Evolutionary conservation across 2,797 vertebrate genomes (phyloP).

Genomic region (Gila robusta): DNA sequence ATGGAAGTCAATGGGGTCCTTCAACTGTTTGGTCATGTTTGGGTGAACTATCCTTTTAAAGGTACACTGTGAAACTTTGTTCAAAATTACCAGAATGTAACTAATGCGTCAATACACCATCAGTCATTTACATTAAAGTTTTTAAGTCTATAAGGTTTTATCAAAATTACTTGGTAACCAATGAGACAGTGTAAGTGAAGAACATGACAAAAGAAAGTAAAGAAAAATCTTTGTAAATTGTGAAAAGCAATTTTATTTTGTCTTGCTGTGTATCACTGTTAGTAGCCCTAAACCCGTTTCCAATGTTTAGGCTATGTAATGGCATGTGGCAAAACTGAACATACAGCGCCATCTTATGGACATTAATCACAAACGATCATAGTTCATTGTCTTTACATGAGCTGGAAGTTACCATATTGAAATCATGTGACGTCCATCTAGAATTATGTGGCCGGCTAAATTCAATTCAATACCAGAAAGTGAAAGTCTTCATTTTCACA

Average conservation of each 20-base stretch:
- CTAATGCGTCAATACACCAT: no score
- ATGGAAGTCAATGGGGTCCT: no score
- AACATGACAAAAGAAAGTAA: background rate
- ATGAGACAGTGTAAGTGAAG: background rate
- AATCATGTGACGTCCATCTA: background rate
- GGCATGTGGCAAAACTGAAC: background rate
- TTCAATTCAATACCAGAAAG: background rate
- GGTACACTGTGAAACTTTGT: no score
- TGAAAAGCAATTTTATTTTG: background rate
- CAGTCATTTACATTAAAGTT: no score
- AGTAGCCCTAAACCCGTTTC: background rate
- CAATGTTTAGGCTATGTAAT: background rate
- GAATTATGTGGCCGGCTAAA: background rate
- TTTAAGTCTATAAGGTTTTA: no score
- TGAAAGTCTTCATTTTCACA: background rate
- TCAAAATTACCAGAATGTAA: no score
- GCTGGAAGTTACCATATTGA: background rate
- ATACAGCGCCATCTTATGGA: conserved; percentile 26
- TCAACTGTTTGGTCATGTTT: no score
- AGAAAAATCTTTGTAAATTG: background rate
- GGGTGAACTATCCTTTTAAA: no score
- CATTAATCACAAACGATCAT: background rate
- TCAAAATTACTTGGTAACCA: background rate
- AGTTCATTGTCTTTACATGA: background rate
- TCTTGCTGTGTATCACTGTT: background rate